These are phyloP conservation scores for Telmatherina bonti DNA, from an alignment of 2,797 vertebrate species.

Conservation along the genomic window DNA sequence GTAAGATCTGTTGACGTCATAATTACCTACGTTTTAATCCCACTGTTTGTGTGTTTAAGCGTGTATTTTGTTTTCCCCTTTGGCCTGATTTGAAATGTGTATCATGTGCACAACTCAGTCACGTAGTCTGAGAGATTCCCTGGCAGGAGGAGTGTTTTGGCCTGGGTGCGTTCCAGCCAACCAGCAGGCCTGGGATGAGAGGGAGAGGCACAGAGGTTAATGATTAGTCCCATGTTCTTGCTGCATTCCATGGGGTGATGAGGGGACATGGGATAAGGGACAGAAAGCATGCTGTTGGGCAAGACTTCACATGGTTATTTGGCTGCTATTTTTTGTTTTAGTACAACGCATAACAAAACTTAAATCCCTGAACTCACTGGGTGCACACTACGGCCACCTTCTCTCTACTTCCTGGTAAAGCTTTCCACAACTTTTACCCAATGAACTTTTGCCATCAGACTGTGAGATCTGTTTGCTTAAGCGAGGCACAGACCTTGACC, in stretches of 20 bases:
- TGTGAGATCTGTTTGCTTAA: constrained; percentile 52
- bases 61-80: constrained; percentile 35
- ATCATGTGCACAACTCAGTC: constrained; percentile 64
- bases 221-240: constrained; percentile 83
- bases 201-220: constrained; percentile 80
- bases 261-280: constrained; percentile 73
- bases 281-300: constrained; percentile 34
- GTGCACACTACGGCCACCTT: neutral
- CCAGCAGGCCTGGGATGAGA: constrained; percentile 71
- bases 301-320: constrained; percentile 15
- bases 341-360: constrained; percentile 23
- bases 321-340: constrained; percentile 21
- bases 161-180: constrained; percentile 77
- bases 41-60: constrained; percentile 29
- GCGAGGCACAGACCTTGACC: constrained; percentile 56
- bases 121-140: constrained; percentile 76
- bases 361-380: neutral
- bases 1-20: constrained; percentile 7
- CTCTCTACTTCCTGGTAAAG: constrained; percentile 15
- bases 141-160: constrained; percentile 75
- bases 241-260: constrained; percentile 75
- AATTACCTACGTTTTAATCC: constrained; percentile 6
- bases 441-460: constrained; percentile 47
- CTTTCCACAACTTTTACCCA: constrained; percentile 24
- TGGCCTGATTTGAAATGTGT: constrained; percentile 46